Base-by-base conservation (phyloP, 2,797 vertebrate genomes). In the Coreius guichenoti region DNA sequence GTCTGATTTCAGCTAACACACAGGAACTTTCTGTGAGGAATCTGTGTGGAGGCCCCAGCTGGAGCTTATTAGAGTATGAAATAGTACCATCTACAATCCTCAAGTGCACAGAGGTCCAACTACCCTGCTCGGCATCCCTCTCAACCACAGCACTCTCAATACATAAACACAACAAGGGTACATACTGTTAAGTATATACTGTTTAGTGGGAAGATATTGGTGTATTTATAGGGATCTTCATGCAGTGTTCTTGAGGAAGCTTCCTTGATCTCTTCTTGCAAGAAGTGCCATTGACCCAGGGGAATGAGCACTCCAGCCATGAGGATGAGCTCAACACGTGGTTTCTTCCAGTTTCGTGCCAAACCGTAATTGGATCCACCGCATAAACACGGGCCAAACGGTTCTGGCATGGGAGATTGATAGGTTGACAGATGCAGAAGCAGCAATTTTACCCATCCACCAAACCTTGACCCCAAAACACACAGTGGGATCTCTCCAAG, bases 41-140 rank as follows among this genome's bases (percentile, higher is more conserved):
- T 81, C 84, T 82, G 17, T 13, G 54, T 73, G 70, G 70, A 72
- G 49, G 33, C 80, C 80, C 83, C 84, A 89, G 81, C 45, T 88
- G 67, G 80, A 85, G 75, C 85, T 89, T 76, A 88, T 90, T 85
- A 88, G 56, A 14, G 31, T 81, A 72, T 82, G 77, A 89, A 85
- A 89, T 86, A 12, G 70, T 67, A 45, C 77, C 54, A 74, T 72
- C 45, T 33, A 43, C 78, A 61, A 29, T 63, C 26, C 58, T 29
- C 12, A 29, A 63, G n/a, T 29, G 11, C n/a, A 6, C 58, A 63
- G n/a, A 14, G n/a, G 58, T 63, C 58, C 58, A 63, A 61, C 58
- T 61, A 14, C 5, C 12, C n/a, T 63, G n/a, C 13, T 63, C 13
- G 5, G 12, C 5, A 29, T 29, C 14, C n/a, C 74, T 77, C 23